Base-by-base conservation (phyloP, 2,888 invertebrate genomes). In the Lamellibrachia satsuma region DNA sequence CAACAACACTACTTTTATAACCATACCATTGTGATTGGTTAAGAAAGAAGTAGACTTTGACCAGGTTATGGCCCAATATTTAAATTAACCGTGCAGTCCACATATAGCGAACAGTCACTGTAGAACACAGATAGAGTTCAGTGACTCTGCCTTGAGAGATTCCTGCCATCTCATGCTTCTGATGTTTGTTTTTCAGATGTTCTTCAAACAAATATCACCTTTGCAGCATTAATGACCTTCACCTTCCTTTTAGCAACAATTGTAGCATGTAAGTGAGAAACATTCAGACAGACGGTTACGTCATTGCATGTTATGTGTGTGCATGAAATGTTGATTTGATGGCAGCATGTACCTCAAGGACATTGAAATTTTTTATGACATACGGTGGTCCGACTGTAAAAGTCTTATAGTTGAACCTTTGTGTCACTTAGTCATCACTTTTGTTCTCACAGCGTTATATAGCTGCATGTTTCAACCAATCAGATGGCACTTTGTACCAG, bases 141-240 rank as follows among this genome's bases (percentile, higher is more conserved):
- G 22, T 75, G 75, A 75, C 75, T 75, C n/a, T 15, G 75, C 75
- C 75, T 75, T 15, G 22, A 52, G 91, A n/a, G n/a, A 52, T 91
- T 91, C 91, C 51, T 22, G 91, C 39, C 52, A 51, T 27, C 52
- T 91, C 2, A 75, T 75, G 22, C 22, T 75, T 92, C 22, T 27
- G 39, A 51, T 92, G n/a, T 92, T 9, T 15, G 51, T 11, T 91
- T 39, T 90, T 92, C 92, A 93, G 93, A 92, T 51, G 92, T 93
- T 52, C 91, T 93, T 9, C 92, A 93, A 91, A 75, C 92, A 8
- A 91, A 93, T 90, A 93, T 92, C 9, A 92, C 75, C 52, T 93
- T 91, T 39, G 51, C 90, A 51, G 52, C 91, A 6, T 51, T 91
- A 39, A 57, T 90, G 1, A 15, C 55, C 22, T 75, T 90, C 22